These are phyloP conservation scores for Noctua janthina DNA, from an alignment of 2,888 invertebrate genomes.

Conservation along the genomic window DNA sequence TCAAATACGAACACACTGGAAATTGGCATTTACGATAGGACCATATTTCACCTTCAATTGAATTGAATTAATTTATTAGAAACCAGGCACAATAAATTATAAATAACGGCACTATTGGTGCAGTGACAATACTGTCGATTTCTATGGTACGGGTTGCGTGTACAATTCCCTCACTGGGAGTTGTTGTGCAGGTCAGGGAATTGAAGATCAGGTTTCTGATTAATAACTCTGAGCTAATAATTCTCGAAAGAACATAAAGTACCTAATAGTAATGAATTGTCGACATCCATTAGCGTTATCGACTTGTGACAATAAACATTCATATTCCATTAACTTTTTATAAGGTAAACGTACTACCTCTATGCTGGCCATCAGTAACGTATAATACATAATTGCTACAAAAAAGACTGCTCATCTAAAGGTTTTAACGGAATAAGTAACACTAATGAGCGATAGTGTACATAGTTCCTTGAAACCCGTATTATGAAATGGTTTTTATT, in stretches of 20 bases:
- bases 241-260: neutral
- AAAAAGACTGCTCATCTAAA: neutral
- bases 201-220: neutral
- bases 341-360: neutral
- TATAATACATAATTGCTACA: neutral
- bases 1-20: neutral
- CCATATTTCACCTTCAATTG: neutral
- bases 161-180: neutral
- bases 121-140: no score
- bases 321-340: neutral
- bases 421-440: slow-evolving; percentile 1
- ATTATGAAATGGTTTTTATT: no score
- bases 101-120: neutral
- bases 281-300: neutral
- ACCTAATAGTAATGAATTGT: neutral
- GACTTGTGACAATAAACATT: neutral
- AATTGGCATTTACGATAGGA: slow-evolving; percentile 8
- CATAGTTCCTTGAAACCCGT: no score
- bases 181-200: neutral
- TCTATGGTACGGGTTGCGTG: neutral
- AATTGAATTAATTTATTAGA: neutral
- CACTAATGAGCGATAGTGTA: neutral
- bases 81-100: neutral
- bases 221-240: neutral
- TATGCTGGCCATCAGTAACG: neutral